A percentile compares a stretch with the other conserved stretches of the same genome.
phyloP scores from a whole-genome alignment of 2,113 vertebrate genomes.

The Sorex fumeus region DNA sequence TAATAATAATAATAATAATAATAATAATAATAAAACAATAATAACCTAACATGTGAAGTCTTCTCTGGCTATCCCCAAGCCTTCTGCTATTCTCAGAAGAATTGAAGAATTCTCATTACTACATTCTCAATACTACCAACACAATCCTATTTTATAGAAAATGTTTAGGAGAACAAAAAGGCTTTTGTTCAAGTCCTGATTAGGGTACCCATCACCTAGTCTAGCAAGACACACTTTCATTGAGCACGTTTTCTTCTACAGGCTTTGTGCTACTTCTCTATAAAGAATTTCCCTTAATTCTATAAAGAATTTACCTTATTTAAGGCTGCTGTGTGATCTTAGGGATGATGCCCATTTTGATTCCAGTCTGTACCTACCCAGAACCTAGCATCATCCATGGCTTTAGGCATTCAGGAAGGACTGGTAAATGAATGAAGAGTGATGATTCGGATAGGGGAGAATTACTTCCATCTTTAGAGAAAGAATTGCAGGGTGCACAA shows the following conservation, averaged over 20 bases:
- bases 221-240: not conserved
- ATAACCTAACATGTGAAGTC: not conserved
- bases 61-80: not conserved
- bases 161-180: not conserved
- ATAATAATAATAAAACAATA: no score
- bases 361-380: not conserved
- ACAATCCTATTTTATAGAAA: not conserved
- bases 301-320: not conserved
- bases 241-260: not conserved
- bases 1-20: no score
- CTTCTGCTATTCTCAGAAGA: not conserved
- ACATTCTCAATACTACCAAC: not conserved
- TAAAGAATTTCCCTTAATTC: not conserved
- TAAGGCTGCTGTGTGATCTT: not conserved
- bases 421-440: not conserved
- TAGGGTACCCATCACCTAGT: no score
- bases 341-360: not conserved
- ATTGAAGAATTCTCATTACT: not conserved
- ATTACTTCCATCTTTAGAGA: not conserved
- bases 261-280: not conserved
- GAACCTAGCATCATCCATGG: no score
- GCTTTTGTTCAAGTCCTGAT: not conserved
- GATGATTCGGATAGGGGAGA: not conserved
- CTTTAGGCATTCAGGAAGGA: not conserved
- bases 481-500: not conserved